Base-by-base conservation (phyloP, 2,888 invertebrate species). In the Zaprionus obscuricornis region DNA sequence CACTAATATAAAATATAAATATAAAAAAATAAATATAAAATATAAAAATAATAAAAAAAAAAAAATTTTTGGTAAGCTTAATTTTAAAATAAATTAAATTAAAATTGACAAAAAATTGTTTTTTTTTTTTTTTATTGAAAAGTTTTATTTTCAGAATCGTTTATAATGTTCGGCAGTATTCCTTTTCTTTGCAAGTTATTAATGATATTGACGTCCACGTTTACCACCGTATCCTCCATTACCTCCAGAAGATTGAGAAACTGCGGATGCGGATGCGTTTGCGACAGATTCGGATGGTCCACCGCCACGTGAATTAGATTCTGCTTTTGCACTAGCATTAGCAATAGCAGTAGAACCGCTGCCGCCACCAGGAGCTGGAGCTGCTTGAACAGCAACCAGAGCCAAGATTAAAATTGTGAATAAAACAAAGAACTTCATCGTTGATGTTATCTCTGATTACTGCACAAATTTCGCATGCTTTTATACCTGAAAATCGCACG, bases 351-450 rank as follows among this genome's bases (percentile, higher is more conserved):
- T 27, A 2, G 16, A 29, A 17, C 7, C 7, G 0, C 4, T 17
- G 4, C 13, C 16, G 7, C 13, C 11, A n/a, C 24, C 39, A 6
- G 5, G 18, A 8, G 3, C 26, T 17, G 73, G 76, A 10, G 57
- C 50, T 0, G 66, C 76, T 45, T 66, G 68, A 3, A 69, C 63
- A 10, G 74, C 50, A 5, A 55, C 58, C 50, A 76, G 52, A n/a
- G 74, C 76, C 20, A 79, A 11, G 54, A 77, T 37, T 36, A 77
- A 45, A 37, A 81, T 55, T 27, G 69, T 27, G 54, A 68, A 77
- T 11, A 81, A 37, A 16, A 69, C 46, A 18, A 77, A 74, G 77
- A 77, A 77, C 81, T 81, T 77, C 77, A 77, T 77, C n/a, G n/a
- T n/a, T n/a, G n/a, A n/a, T n/a, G 16, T 3, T 13, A 16, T 34